A percentile compares a stretch with the other conserved stretches of the same genome.
Evolutionary conservation across 1,140 invertebrate genomes (phyloP).

Genomic region (Pomacea maculata): DNA sequence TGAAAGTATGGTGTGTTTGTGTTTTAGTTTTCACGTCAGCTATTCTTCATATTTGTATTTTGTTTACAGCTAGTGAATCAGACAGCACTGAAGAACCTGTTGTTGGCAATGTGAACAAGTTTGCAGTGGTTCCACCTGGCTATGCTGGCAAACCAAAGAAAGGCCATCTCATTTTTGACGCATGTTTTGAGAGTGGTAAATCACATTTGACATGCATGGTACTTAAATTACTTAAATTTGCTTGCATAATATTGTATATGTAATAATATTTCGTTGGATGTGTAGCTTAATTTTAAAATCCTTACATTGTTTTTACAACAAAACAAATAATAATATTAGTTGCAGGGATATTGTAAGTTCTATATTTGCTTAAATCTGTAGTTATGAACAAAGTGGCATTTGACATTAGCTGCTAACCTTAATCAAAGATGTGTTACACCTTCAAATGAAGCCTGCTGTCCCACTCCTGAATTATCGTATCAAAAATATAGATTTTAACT

Average conservation of each 20-base stretch:
- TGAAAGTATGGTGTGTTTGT: neutral
- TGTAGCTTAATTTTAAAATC: no score
- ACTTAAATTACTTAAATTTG: no score
- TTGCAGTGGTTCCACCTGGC: constrained; percentile 80
- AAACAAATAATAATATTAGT: no score
- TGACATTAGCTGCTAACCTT: no score
- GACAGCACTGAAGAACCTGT: constrained; percentile 95
- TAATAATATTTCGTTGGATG: neutral
- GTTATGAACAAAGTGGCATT: no score
- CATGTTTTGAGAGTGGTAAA: constrained; percentile 89
- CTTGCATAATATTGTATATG: no score
- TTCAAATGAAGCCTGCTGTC: no score
- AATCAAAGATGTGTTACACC: no score
- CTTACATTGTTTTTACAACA: neutral
- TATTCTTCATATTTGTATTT: constrained; percentile 11
- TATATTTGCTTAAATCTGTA: no score
- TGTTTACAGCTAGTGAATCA: constrained; percentile 81
- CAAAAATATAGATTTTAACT: no score
- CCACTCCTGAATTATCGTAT: no score
- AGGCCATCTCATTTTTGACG: constrained; percentile 97
- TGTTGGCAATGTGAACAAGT: constrained; percentile 90
- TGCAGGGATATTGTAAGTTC: no score
- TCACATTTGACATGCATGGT: constrained; percentile 13
- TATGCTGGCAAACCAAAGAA: constrained; percentile 93
- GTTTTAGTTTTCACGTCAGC: neutral